Conservation (phyloP, 2,113 vertebrate species). For the Apaloderma vittatum region DNA sequence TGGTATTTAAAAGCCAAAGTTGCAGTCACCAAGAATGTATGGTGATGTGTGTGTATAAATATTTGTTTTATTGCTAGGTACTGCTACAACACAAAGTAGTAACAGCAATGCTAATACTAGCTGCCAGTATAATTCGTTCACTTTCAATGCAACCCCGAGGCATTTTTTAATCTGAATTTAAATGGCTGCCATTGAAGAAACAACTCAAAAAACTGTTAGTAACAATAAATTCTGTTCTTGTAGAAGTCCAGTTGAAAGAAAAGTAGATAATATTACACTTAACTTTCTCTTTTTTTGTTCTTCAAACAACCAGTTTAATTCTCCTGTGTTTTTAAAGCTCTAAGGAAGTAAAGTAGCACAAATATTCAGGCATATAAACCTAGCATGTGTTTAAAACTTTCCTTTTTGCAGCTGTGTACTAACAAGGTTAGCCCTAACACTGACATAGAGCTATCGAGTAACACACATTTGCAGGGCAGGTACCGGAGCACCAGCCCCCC, state of each 20-base stretch:
- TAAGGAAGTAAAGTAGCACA: neutral
- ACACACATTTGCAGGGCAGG: accelerated
- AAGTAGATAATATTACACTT: neutral
- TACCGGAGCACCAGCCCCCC: neutral
- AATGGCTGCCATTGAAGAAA: neutral
- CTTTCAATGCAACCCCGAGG: neutral
- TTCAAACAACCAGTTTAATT: neutral
- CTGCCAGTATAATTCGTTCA: neutral
- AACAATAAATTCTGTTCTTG: neutral
- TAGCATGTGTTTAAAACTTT: neutral
- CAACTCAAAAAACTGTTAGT: neutral
- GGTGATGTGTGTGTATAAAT: conserved; percentile 14
- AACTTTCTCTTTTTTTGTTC: neutral
- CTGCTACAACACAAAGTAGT: neutral
- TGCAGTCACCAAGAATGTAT: neutral
- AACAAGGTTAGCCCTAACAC: neutral
- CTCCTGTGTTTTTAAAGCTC: neutral
- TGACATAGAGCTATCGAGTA: neutral
- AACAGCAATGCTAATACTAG: neutral
- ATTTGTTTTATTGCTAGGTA: conserved; percentile 68
- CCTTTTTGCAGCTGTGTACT: neutral
- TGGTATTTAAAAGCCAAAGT: conserved; percentile 24
- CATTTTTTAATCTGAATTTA: neutral
- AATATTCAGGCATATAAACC: neutral
- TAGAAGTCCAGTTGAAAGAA: neutral